phyloP scores from a whole-genome alignment of 2,113 vertebrate genomes.

The Coptodon bakossiorum region DNA sequence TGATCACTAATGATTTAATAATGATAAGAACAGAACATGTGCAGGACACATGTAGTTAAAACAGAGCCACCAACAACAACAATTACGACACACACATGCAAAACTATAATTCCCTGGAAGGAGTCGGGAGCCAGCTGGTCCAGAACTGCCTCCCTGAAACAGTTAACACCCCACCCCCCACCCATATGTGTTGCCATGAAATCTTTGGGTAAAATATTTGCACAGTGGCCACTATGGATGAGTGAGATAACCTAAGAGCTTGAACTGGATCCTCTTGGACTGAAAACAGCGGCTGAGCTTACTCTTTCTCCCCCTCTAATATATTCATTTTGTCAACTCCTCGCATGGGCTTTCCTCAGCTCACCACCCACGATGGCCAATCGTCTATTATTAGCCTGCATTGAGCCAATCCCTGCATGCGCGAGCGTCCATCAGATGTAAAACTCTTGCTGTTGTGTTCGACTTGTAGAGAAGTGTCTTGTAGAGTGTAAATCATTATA shows the following conservation, averaged over 20 bases:
- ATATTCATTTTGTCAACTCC: conserved; percentile 17
- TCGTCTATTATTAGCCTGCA: conserved; percentile 17
- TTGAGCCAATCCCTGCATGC: neutral
- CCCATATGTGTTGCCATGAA: conserved; percentile 37
- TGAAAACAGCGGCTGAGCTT: neutral
- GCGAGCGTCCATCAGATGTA: neutral
- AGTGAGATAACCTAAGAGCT: conserved; percentile 51
- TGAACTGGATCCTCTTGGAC: conserved; percentile 15
- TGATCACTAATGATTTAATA: neutral
- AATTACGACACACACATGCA: neutral
- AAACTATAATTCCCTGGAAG: neutral
- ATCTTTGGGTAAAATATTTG: conserved; percentile 64
- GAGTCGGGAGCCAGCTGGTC: neutral
- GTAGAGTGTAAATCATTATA: neutral
- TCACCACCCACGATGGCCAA: conserved; percentile 1
- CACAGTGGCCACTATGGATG: conserved; percentile 51
- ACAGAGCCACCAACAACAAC: neutral
- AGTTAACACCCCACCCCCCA: neutral
- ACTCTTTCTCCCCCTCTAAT: neutral
- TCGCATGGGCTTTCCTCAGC: neutral
- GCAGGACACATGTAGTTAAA: neutral
- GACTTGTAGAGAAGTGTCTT: conserved; percentile 10
- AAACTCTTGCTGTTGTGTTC: neutral
- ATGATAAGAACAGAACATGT: neutral
- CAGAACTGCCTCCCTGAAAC: neutral